Percentiles rank a stretch among this genome's conserved stretches.
phyloP scores from a whole-genome alignment of 2,888 invertebrate species.

The Julus scandinavius region DNA sequence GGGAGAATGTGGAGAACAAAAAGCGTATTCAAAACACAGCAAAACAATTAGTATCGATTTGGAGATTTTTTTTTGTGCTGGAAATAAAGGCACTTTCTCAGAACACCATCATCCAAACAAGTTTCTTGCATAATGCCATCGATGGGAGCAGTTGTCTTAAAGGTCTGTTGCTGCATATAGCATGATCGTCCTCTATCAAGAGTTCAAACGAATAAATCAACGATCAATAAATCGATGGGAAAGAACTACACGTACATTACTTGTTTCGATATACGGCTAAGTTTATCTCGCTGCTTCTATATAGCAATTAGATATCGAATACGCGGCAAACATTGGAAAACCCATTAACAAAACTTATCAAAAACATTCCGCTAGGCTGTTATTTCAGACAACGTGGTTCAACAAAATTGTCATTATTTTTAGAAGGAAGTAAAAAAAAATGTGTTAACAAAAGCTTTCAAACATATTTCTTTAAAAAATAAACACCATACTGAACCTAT shows the following conservation, averaged over 20 bases:
- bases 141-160: neutral
- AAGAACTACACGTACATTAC: neutral
- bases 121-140: neutral
- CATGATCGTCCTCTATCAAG: neutral
- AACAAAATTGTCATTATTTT: no score
- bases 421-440: no score
- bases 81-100: neutral
- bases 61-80: neutral
- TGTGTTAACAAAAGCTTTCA: no score
- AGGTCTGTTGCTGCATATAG: neutral
- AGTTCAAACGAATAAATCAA: constrained; percentile 26
- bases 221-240: constrained; percentile 11
- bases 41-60: constrained; percentile 33
- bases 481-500: neutral
- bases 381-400: neutral
- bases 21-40: constrained; percentile 13
- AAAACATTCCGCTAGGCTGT: neutral
- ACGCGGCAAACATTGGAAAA: neutral
- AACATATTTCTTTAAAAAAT: neutral
- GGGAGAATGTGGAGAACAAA: neutral
- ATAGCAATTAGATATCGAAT: constrained; percentile 8
- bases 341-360: constrained; percentile 11
- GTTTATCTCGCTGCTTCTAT: neutral
- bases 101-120: neutral
- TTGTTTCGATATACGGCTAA: neutral